Evolutionary conservation across 2,888 invertebrate genomes (phyloP).

Genomic region (Apamea crenata): DNA sequence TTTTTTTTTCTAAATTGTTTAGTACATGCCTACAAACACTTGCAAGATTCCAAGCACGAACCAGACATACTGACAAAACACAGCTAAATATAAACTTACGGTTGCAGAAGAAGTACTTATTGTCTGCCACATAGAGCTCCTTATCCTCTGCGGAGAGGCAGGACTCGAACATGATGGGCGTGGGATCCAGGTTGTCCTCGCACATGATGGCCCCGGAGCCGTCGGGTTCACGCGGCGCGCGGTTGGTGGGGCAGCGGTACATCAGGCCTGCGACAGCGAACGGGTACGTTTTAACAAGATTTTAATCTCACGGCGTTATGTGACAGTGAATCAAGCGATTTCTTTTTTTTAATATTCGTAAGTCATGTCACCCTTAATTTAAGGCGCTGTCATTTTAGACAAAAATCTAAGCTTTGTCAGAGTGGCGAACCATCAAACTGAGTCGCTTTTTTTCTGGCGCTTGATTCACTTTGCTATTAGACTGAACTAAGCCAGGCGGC

Average conservation of each 20-base stretch:
- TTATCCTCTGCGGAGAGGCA: constrained; percentile 87
- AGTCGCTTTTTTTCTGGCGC: neutral
- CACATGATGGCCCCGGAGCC: constrained; percentile 84
- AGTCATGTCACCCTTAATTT: neutral
- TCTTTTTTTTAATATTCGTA: neutral
- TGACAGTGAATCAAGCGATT: neutral
- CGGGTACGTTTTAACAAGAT: neutral
- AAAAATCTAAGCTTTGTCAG: neutral
- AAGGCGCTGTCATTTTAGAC: neutral
- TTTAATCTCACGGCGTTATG: neutral
- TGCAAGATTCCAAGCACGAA: neutral
- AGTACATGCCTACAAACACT: neutral
- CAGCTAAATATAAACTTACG: constrained; percentile 74
- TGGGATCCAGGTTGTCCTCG: constrained; percentile 80
- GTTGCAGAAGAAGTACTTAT: constrained; percentile 87
- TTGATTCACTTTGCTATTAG: neutral
- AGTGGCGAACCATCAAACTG: neutral
- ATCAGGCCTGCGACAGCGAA: constrained; percentile 76
- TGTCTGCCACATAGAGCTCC: constrained; percentile 83
- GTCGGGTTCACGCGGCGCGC: constrained; percentile 85
- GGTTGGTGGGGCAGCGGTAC: constrained; percentile 85
- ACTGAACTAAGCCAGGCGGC: neutral
- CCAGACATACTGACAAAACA: neutral
- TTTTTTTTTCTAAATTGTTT: neutral
- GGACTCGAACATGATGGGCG: constrained; percentile 85